Base-by-base conservation (phyloP, 2,888 invertebrate genomes). In the Sphaerophoria taeniata region DNA sequence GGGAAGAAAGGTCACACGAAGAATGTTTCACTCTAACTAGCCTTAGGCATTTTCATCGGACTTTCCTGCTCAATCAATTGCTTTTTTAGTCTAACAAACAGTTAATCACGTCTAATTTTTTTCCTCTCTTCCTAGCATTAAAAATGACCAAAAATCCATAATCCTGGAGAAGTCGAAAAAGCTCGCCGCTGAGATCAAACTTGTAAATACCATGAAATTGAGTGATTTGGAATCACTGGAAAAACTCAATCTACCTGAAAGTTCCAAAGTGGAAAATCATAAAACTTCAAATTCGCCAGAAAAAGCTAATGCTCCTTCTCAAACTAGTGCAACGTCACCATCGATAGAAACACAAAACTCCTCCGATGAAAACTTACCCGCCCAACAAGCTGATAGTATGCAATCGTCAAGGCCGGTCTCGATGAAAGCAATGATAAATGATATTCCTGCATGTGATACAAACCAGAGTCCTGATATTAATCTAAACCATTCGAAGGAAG, bases 111-210 rank as follows among this genome's bases (percentile, higher is more conserved):
- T 43, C 3, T 31, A 33, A 0, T 39, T 33, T 45, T 4, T 63
- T 63, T 47, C 3, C 14, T 60, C 43, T 6, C 12, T 24, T 6
- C 34, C 3, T 1, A 92, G 91, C 88, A 89, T 91, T 63, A 84
- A 89, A 81, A 89, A 89, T 82, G 89, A 89, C 51, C 88, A 89
- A 65, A 90, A 89, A 81, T 72, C 86, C 55, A 88, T 88, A 69
- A 91, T 92, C 56, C 78, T 69, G 12, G 87, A 82, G 3, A 91
- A 91, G 82, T 89, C 89, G 0, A 88, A 88, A 73, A 87, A 88
- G 72, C 88, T 92, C 56, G 90, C 91, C 43, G 77, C 88, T 47
- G 89, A 91, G 85, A 92, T 92, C 49, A 91, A 91, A 78, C 67
- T 88, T 16, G 91, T 91, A 34, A 92, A 92, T 87, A 79, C 51